A percentile compares a stretch with the other conserved stretches of the same genome.
Conservation (phyloP, 2,113 vertebrate genomes). For the Crypturellus undulatus region DNA sequence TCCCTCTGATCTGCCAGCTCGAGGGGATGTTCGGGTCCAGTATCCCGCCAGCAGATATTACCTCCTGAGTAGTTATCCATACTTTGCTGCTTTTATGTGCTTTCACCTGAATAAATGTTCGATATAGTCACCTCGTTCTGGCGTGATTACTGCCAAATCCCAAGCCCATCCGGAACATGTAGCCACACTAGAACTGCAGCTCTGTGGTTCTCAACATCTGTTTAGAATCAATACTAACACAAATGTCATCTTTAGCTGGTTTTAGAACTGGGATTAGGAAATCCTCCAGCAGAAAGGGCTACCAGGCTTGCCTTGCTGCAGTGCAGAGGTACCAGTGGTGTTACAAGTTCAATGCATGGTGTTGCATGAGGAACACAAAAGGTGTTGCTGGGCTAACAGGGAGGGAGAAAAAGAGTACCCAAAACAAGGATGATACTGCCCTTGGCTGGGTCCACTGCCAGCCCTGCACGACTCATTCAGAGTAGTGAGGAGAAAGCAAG, state of each 20-base stretch:
- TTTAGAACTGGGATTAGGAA: background rate
- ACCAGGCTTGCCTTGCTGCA: background rate
- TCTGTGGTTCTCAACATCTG: background rate
- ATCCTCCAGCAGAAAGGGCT: background rate
- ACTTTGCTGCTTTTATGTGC: too few species aligned
- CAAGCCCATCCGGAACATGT: too few species aligned
- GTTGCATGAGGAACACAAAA: fast-evolving
- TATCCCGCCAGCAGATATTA: too few species aligned
- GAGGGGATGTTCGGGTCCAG: too few species aligned
- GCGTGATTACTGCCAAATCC: too few species aligned
- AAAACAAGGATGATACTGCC: background rate
- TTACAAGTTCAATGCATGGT: too few species aligned
- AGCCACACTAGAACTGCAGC: background rate
- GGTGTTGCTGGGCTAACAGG: too few species aligned
- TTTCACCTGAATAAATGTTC: too few species aligned
- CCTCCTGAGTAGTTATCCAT: too few species aligned
- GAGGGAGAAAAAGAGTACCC: background rate
- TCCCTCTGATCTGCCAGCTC: too few species aligned
- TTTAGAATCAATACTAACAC: background rate
- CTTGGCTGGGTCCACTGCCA: background rate
- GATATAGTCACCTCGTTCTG: too few species aligned
- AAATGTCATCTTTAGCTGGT: background rate
- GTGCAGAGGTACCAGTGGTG: too few species aligned
- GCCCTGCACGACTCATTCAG: background rate
- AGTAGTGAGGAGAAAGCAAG: background rate